Evolutionary conservation across 2,888 invertebrate genomes (phyloP), one percentile per base, ranked within the genome.

Genomic region (Dysmachus trigonus): DNA sequence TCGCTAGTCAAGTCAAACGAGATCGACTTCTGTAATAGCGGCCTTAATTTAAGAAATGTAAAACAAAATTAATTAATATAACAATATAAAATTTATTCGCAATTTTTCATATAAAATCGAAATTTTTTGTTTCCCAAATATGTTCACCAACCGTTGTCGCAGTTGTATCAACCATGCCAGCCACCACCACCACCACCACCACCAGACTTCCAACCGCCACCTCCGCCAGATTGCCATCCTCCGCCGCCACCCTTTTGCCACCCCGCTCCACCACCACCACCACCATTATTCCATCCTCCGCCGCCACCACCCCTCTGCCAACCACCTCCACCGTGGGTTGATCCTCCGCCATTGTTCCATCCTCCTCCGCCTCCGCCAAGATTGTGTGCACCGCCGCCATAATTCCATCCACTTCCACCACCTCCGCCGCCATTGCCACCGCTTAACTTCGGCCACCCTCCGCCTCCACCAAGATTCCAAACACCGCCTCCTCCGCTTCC

Each of bases 191-290:
- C 41, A 41, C 41, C 41, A 41, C 41, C 41, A 7, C 41, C 41
- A 10, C 41, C 41, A 13, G 10, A 10, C 2, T 41, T 4, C 41
- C 41, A 41, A 8, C 89, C 88, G 81, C 87, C 81, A 85, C 85
- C 31, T 86, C 87, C 33, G 51, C 87, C 77, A 86, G 85, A 31
- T 84, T 18, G 41, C 82, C 88, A 88, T 84, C 8, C 86, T 86
- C 53, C 73, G 13, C 53, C 62, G 6, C 92, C 93, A 88, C 92
- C 72, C 13, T 30, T 8, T 41, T 41, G 18, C 77, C 77, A 77
- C 1, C 77, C 79, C 7, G 47, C 30, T 22, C 79, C 41, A 79
- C 98, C 98, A 18, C 97, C 98, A 88, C 88, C 93, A 5, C 90
- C 89, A 4, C 92, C 88, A 15, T 15, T 7, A 18, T 91, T 89